Conservation (phyloP, 2,113 vertebrate species). For the Monarcha castaneiventris region DNA sequence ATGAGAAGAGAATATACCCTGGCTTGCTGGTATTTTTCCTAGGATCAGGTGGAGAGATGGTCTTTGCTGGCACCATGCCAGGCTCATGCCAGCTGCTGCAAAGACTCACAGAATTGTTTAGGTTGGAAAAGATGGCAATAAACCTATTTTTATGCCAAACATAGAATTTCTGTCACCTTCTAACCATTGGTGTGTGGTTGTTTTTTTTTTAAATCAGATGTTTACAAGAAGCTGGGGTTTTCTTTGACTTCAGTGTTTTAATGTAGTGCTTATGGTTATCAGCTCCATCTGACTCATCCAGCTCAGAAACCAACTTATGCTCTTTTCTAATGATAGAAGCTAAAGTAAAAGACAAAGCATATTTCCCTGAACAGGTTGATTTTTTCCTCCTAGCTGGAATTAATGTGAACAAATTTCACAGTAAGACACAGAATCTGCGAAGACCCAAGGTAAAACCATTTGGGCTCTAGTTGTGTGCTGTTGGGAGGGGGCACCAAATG, state of each 20-base stretch:
- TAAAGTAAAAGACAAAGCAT: background rate
- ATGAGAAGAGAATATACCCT: background rate
- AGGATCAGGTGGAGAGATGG: background rate
- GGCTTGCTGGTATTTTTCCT: background rate
- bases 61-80: background rate
- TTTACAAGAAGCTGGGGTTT: background rate
- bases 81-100: background rate
- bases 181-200: background rate
- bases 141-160: background rate
- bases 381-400: background rate
- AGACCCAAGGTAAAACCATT: background rate
- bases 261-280: conserved; percentile 16
- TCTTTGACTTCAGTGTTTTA: conserved; percentile 22
- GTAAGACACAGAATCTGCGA: background rate
- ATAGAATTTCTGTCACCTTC: conserved; percentile 11
- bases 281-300: conserved; percentile 44
- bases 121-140: background rate
- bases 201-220: conserved; percentile 13
- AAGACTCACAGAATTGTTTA: background rate
- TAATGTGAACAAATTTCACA: conserved; percentile 1
- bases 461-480: background rate
- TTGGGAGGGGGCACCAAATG: background rate
- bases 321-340: conserved; percentile 15
- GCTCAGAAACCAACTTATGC: background rate
- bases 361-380: background rate